Conservation (phyloP, 2,888 invertebrate genomes). For the Leptopilina myrica region DNA sequence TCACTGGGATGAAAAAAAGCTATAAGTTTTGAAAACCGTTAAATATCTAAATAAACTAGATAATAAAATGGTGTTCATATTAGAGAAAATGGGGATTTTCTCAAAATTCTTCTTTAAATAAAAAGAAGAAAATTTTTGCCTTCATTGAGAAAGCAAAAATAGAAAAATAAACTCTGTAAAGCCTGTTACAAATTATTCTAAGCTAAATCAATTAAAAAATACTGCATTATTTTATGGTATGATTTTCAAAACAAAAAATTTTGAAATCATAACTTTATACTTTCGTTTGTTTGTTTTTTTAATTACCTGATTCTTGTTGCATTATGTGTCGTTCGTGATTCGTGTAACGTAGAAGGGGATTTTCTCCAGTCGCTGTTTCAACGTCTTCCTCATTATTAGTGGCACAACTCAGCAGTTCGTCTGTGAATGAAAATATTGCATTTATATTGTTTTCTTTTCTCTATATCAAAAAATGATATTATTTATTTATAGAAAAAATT, state of each 20-base stretch:
- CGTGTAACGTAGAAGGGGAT: constrained; percentile 72
- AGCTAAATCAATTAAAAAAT: constrained; percentile 35
- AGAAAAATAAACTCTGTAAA: too few relatives aligned
- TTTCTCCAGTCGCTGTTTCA: constrained; percentile 64
- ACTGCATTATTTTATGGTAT: constrained; percentile 12
- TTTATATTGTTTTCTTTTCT: not conserved
- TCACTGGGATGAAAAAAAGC: too few relatives aligned
- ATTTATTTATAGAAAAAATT: too few relatives aligned
- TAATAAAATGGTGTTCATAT: too few relatives aligned
- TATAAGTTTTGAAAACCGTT: too few relatives aligned
- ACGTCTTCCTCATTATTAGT: constrained; percentile 69
- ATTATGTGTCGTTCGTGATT: constrained; percentile 72
- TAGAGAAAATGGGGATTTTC: too few relatives aligned
- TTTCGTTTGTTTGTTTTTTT: constrained; percentile 42
- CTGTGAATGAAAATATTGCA: constrained; percentile 54
- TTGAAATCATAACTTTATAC: constrained; percentile 25
- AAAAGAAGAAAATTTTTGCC: too few relatives aligned
- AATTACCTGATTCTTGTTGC: constrained; percentile 59
- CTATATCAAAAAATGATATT: not conserved
- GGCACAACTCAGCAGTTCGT: constrained; percentile 66
- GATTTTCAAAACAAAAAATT: constrained; percentile 12
- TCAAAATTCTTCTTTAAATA: too few relatives aligned
- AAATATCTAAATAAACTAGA: too few relatives aligned
- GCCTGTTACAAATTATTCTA: not conserved
- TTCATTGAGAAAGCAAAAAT: too few relatives aligned